A percentile compares a stretch with the other conserved stretches of the same genome.
phyloP scores from a whole-genome alignment of 1,140 invertebrate genomes.

The Diuraphis noxia region DNA sequence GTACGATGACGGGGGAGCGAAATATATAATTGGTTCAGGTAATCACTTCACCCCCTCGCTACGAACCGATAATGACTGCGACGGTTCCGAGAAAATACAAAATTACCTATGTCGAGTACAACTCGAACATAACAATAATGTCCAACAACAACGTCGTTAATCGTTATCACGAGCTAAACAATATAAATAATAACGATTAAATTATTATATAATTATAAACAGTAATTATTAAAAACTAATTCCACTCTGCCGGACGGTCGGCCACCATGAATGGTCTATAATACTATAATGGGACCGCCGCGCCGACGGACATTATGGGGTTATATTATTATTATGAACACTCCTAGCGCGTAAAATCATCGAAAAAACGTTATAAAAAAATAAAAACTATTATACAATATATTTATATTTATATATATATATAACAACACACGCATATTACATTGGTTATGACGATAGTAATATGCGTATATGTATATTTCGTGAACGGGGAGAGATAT shows the following conservation, averaged over 20 bases:
- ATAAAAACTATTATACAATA: neutral
- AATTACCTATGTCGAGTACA: neutral
- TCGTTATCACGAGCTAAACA: neutral
- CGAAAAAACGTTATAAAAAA: neutral
- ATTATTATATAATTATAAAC: constrained; percentile 1
- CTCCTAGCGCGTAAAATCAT: neutral
- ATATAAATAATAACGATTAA: neutral
- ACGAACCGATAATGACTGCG: neutral
- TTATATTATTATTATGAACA: neutral
- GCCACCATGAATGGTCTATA: neutral
- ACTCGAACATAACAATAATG: neutral
- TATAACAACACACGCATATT: neutral
- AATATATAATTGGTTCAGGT: neutral
- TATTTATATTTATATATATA: neutral
- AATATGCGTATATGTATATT: neutral
- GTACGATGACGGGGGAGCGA: neutral
- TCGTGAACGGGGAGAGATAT: constrained; percentile 14
- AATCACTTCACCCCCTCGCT: neutral
- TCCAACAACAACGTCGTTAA: neutral
- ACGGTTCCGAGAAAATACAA: neutral
- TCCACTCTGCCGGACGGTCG: neutral
- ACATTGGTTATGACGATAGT: constrained; percentile 37
- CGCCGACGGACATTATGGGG: constrained; percentile 9
- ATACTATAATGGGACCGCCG: neutral
- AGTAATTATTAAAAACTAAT: neutral